phyloP scores from a whole-genome alignment of 2,797 vertebrate species.

The Spinus pinus region DNA sequence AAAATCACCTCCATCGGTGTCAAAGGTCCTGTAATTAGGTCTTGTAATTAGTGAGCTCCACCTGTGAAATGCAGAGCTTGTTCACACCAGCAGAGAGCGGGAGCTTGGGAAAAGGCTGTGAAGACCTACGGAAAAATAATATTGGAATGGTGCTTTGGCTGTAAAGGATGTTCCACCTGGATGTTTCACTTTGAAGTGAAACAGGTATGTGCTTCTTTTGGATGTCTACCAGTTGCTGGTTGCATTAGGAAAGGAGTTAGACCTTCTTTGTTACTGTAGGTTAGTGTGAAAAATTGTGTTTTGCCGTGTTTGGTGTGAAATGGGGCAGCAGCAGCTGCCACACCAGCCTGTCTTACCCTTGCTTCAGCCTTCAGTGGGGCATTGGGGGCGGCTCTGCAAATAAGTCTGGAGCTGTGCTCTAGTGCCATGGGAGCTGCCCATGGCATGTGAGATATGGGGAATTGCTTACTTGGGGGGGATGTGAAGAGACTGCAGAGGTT shows the following conservation, averaged over 20 bases:
- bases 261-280: background rate
- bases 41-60: background rate
- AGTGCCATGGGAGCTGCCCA: fast-evolving
- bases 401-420: background rate
- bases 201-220: background rate
- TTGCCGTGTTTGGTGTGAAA: background rate
- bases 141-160: background rate
- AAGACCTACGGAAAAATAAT: fast-evolving
- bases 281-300: background rate
- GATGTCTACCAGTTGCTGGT: background rate
- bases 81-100: background rate
- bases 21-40: background rate
- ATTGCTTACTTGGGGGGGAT: background rate
- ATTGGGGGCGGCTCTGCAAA: background rate
- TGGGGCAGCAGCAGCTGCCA: background rate
- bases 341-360: background rate
- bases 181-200: background rate
- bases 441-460: background rate
- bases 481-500: background rate
- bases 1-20: background rate
- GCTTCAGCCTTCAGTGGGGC: background rate
- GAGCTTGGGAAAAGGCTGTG: fast-evolving
- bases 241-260: background rate
- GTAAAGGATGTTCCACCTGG: no score
- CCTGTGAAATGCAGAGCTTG: background rate